A percentile compares a stretch with the other conserved stretches of the same genome.
Conservation (phyloP, 2,888 invertebrate genomes). For the Linnaemya vulpina region DNA sequence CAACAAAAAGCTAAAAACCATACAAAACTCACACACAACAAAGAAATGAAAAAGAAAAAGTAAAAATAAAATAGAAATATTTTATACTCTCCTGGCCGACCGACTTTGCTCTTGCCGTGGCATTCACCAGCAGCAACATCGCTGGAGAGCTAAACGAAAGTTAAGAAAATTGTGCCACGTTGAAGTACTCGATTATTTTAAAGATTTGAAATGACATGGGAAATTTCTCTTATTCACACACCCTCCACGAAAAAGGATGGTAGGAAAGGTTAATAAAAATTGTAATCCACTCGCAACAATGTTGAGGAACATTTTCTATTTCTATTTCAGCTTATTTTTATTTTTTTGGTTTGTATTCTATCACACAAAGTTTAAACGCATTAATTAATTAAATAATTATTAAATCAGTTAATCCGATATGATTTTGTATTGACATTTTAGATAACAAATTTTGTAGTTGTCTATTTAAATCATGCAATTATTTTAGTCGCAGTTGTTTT, state of each 20-base stretch:
- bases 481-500: too few species aligned
- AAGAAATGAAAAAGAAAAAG: conserved; percentile 16
- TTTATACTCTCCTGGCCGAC: not conserved
- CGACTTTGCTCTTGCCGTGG: not conserved
- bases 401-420: too few species aligned
- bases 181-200: conserved; percentile 27
- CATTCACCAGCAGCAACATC: conserved; percentile 27
- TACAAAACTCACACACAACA: conserved; percentile 40
- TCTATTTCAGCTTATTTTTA: too few species aligned
- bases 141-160: conserved; percentile 11
- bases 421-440: too few species aligned
- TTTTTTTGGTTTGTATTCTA: too few species aligned
- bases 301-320: not conserved
- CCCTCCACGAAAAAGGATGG: not conserved
- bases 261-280: not conserved
- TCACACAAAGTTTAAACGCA: not conserved
- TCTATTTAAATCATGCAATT: too few species aligned
- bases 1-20: conserved; percentile 33
- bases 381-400: too few species aligned
- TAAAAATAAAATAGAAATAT: not conserved
- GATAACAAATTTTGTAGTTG: too few species aligned
- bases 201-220: conserved; percentile 19
- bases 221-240: not conserved
- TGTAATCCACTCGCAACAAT: conserved; percentile 25
- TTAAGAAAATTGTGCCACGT: conserved; percentile 44